Conservation (phyloP, 2,113 vertebrate genomes). For the Puma concolor region DNA sequence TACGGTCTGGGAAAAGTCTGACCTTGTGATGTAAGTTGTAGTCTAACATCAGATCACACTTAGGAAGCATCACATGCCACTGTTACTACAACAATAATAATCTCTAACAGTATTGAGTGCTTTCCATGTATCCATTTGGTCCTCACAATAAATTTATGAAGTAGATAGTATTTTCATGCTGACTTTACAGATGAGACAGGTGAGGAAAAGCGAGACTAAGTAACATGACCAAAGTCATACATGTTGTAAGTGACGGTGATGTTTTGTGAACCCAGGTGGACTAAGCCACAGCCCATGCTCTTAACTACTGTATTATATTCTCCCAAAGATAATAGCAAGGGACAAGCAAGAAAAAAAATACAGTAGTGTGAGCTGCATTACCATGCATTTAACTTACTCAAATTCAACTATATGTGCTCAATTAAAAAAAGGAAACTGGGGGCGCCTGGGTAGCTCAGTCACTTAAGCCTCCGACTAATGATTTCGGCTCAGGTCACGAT, state of each 20-base stretch:
- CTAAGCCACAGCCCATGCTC: background rate
- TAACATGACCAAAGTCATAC: background rate
- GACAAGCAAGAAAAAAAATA: constrained; percentile 42
- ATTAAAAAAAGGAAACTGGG: background rate
- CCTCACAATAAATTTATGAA: background rate
- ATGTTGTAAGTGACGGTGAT: background rate
- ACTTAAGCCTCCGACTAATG: too few species aligned
- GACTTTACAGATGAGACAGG: background rate
- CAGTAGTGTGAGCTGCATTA: background rate
- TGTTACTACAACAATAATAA: background rate
- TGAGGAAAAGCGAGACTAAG: constrained; percentile 16
- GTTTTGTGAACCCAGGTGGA: background rate
- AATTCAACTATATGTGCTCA: constrained; percentile 28
- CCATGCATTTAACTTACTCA: constrained; percentile 20
- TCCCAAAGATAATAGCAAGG: background rate
- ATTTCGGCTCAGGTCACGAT: too few species aligned
- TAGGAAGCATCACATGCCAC: background rate
- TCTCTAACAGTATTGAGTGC: background rate
- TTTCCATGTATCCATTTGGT: background rate
- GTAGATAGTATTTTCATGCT: background rate
- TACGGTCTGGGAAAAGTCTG: background rate
- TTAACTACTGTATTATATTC: background rate
- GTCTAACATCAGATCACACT: background rate
- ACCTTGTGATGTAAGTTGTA: background rate
- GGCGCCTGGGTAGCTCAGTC: too few species aligned